phyloP scores from a whole-genome alignment of 2,113 vertebrate species.

The Macheiramphus alcinus region DNA sequence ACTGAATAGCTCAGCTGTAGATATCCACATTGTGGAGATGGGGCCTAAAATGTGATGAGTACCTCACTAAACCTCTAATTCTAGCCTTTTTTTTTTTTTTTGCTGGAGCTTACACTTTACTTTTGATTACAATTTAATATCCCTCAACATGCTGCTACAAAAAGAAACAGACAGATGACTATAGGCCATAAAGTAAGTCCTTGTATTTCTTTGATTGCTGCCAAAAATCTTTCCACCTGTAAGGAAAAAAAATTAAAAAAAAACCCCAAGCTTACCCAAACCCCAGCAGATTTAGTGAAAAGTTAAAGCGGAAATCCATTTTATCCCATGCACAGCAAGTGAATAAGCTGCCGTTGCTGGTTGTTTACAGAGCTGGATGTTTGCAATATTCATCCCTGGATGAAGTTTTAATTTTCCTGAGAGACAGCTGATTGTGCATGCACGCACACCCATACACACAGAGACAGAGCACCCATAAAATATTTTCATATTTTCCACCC shows the following conservation, averaged over 20 bases:
- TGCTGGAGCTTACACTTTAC: not conserved
- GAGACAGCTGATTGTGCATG: not conserved
- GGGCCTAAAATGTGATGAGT: not conserved
- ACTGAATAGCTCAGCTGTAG: not conserved
- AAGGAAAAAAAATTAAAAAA: not conserved
- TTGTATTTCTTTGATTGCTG: constrained; percentile 9
- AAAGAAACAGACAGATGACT: not conserved
- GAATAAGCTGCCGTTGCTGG: not conserved
- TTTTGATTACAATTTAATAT: constrained; percentile 30
- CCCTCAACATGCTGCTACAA: not conserved
- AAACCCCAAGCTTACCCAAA: not conserved
- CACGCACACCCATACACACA: not conserved
- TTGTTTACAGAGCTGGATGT: constrained; percentile 12
- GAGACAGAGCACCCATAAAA: constrained; percentile 34
- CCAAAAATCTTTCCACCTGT: not conserved
- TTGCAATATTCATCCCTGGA: not conserved
- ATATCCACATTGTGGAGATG: not conserved
- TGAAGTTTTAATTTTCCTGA: constrained; percentile 36
- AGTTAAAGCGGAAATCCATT: not conserved
- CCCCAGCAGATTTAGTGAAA: not conserved
- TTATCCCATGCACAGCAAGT: not conserved
- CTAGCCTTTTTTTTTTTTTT: not conserved
- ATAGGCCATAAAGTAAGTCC: not conserved
- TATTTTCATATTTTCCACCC: constrained; percentile 19
- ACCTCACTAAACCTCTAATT: not conserved